Base-by-base conservation (phyloP, 2,797 vertebrate genomes). In the Enteromius argenteus region DNA sequence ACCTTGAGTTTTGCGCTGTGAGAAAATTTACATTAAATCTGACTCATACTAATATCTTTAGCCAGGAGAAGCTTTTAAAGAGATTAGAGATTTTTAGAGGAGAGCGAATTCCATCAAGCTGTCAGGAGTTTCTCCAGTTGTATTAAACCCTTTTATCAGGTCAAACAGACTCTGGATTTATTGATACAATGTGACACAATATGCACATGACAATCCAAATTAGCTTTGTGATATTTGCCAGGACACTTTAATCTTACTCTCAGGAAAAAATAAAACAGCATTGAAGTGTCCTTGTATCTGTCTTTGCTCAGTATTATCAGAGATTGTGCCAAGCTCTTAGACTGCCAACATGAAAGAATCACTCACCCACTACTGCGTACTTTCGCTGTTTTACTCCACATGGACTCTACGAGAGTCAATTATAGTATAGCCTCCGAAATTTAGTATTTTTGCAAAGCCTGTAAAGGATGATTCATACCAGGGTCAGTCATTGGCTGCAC, bases 51-150 rank as follows among this genome's bases (percentile, higher is more conserved):
- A 42, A 42, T 30, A 72, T 78, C 80, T 88, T 82, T 80, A 58
- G 87, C 79, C 84, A 86, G 73, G 69, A 75, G 74, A 87, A 84
- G 87, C 87, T 88, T 88, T 87, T 84, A 86, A 64, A 86, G 49
- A 87, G 81, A 87, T 87, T 87, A 85, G 85, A 71, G 56, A 53
- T 66, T 73, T 86, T 84, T 73, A 75, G 69, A 53, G 69, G 42
- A 85, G 44, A 81, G 23, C 35, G 44, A 85, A 85, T 49, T 80
- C 71, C 85, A 88, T 86, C 85, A 87, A 81, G 15, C 71, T 68
- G 56, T 80, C 69, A 79, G 19, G 11, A 75, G 78, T 66, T 85
- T 74, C 60, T 74, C 69, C 64, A 27, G 32, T 30, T 37, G 77
- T 71, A 73, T 69, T 75, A 73, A 58, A 80, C 23, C 71, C 62